Evolutionary conservation across 1,140 invertebrate genomes (phyloP).

Genomic region (Ptiloglossa arizonensis): DNA sequence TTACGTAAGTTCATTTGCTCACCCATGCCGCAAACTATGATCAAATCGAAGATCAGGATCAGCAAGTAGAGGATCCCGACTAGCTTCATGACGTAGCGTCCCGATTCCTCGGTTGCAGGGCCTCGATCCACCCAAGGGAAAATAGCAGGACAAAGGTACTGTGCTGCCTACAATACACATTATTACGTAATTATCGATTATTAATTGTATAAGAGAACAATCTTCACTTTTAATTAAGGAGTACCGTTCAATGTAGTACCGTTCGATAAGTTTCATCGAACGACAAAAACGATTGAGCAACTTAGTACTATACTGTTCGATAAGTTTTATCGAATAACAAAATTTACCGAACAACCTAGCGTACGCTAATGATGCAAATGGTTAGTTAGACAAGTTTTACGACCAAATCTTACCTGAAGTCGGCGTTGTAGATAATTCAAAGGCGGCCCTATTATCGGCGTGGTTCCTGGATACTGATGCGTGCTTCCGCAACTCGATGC

Average conservation of each 20-base stretch:
- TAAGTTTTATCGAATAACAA: too few species aligned
- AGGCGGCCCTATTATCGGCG: conserved; percentile 79
- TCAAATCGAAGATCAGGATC: conserved; percentile 91
- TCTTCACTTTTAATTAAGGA: too few species aligned
- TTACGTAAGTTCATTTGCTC: conserved; percentile 40
- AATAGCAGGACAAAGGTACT: conserved; percentile 91
- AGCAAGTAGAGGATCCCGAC: conserved; percentile 91
- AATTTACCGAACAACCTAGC: too few species aligned
- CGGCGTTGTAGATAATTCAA: conserved; percentile 78
- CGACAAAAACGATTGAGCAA: too few species aligned
- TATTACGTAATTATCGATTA: background rate
- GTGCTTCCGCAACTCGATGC: conserved; percentile 76
- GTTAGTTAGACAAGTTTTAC: background rate
- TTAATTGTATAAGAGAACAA: too few species aligned
- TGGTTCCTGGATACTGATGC: conserved; percentile 78
- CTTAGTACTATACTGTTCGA: too few species aligned
- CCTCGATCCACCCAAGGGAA: conserved; percentile 94
- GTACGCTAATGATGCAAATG: too few species aligned
- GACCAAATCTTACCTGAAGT: conserved; percentile 70
- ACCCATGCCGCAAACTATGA: conserved; percentile 90
- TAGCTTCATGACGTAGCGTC: conserved; percentile 93
- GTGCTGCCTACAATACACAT: conserved; percentile 84
- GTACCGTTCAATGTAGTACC: too few species aligned
- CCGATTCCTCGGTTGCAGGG: conserved; percentile 91
- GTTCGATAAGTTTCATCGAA: too few species aligned